These are phyloP conservation scores for Drosophila nr. medialis DNA, from an alignment of 2,888 invertebrate genomes.

Conservation along the genomic window DNA sequence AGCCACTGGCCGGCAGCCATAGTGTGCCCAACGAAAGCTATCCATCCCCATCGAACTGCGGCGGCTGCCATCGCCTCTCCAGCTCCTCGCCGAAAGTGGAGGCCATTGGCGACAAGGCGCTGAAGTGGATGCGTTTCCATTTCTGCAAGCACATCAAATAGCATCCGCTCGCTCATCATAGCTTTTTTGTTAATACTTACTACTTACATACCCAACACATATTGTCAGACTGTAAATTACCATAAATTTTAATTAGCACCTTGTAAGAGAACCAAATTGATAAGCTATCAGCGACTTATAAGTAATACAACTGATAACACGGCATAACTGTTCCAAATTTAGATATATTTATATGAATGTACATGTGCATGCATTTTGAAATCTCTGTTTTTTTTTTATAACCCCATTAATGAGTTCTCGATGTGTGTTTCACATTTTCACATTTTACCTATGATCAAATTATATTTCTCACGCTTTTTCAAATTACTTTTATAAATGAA, in stretches of 20 bases:
- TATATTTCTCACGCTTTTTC: constrained; percentile 40
- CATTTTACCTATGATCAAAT: constrained; percentile 1
- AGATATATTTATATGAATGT: constrained; percentile 12
- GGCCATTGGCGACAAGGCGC: constrained; percentile 84
- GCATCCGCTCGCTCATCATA: constrained; percentile 21
- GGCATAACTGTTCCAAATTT: constrained; percentile 2
- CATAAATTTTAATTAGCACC: constrained; percentile 26
- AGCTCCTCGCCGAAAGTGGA: constrained; percentile 83
- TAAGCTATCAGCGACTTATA: constrained; percentile 7
- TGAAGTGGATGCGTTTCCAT: constrained; percentile 85
- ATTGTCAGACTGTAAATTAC: constrained; percentile 36
- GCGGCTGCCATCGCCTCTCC: constrained; percentile 80
- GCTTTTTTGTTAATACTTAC: constrained; percentile 12
- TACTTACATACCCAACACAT: constrained; percentile 1
- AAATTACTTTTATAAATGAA: constrained; percentile 39
- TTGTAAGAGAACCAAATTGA: constrained; percentile 2
- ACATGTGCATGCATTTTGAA: constrained; percentile 12
- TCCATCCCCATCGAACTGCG: constrained; percentile 67
- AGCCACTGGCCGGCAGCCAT: constrained; percentile 50
- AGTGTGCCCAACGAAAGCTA: constrained; percentile 57
- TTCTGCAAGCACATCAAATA: constrained; percentile 84
- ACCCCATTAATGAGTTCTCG: constrained; percentile 27
- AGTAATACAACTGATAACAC: constrained; percentile 5
- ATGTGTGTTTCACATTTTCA: constrained; percentile 20
- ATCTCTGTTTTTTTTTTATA: not conserved